A percentile compares a stretch with the other conserved stretches of the same genome.
Evolutionary conservation across 2,888 invertebrate species (phyloP).

Genomic region (Diarsia mendica): DNA sequence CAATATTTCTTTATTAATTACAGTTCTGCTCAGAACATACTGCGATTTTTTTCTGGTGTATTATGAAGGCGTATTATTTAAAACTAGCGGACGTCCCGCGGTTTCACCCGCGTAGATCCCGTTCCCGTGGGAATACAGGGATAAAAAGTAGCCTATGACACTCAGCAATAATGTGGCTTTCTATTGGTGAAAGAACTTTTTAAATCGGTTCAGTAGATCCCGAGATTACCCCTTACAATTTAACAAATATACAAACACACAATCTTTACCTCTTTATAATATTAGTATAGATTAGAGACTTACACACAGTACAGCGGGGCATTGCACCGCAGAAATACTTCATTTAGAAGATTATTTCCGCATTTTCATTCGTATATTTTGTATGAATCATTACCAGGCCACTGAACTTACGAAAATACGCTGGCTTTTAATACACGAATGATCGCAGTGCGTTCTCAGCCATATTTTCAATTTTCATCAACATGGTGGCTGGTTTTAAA

Average conservation of each 20-base stretch:
- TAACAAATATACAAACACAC: no score
- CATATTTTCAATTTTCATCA: conserved; percentile 49
- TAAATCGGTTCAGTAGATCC: no score
- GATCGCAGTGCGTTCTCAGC: conserved; percentile 38
- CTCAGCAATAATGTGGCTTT: no score
- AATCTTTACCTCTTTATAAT: no score
- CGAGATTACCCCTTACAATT: no score
- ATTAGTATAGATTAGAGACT: no score
- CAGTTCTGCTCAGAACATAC: conserved; percentile 39
- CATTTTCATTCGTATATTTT: background rate
- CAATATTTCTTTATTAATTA: conserved; percentile 6
- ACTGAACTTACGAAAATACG: background rate
- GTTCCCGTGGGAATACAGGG: no score
- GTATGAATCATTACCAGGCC: background rate
- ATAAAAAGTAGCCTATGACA: no score
- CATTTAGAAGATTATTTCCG: background rate
- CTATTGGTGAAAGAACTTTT: no score
- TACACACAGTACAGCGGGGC: background rate
- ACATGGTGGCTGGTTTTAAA: conserved; percentile 67
- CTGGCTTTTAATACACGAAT: background rate
- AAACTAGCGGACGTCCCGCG: no score
- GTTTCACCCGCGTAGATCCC: no score
- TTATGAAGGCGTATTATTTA: background rate
- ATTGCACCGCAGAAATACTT: background rate
- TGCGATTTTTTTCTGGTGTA: conserved; percentile 27